phyloP scores from a whole-genome alignment of 23 tunicate species.

The Oikopleura albicans region DNA sequence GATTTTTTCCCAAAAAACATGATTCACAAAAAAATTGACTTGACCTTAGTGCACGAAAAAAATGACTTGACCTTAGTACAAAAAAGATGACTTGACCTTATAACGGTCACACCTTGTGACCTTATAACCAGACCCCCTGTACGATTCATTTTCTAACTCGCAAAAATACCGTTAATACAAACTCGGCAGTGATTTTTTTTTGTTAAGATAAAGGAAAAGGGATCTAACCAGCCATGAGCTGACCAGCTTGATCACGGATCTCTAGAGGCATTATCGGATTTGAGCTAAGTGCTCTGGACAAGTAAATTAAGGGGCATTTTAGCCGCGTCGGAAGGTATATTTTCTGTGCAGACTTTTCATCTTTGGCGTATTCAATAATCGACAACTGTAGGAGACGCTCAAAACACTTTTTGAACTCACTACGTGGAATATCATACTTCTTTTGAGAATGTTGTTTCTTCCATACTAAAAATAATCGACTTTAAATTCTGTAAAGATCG shows the following conservation, averaged over 20 bases:
- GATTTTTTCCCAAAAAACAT: no score
- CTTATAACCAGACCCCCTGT: neutral
- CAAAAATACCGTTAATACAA: no score
- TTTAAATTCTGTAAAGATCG: no score
- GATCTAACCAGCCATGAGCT: conserved; percentile 3
- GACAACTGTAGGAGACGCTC: neutral
- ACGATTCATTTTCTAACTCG: neutral
- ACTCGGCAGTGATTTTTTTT: neutral
- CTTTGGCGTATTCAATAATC: neutral
- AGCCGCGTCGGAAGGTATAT: neutral
- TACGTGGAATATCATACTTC: conserved; percentile 12
- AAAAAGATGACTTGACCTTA: neutral
- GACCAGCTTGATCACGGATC: neutral
- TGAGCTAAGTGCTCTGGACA: neutral
- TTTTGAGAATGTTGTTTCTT: neutral
- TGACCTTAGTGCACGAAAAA: neutral
- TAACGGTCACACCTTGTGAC: neutral
- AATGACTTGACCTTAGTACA: neutral
- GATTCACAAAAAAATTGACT: neutral
- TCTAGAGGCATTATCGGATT: neutral
- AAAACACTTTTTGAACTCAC: neutral
- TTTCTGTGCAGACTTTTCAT: neutral
- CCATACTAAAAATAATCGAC: neutral
- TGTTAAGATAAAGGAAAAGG: neutral
- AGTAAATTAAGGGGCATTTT: neutral